Percentiles rank a stretch among this genome's conserved stretches.
Evolutionary conservation across 2,113 vertebrate genomes (phyloP).

Genomic region (Carettochelys insculpta): DNA sequence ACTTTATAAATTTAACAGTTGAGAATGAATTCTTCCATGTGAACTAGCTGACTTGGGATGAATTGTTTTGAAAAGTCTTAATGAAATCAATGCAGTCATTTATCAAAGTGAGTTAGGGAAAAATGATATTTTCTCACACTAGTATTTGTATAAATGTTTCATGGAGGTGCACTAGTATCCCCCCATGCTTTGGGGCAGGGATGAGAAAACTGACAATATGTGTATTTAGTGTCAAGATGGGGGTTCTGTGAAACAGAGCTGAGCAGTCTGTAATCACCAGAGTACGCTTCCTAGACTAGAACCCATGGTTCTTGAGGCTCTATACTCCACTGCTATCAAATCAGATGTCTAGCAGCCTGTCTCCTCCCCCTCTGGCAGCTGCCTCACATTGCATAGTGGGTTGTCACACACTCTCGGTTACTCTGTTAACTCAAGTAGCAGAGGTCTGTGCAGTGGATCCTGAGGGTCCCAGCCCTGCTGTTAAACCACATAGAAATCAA

Average conservation of each 20-base stretch:
- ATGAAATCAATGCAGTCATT: background rate
- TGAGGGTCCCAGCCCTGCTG: background rate
- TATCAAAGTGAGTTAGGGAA: background rate
- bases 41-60: background rate
- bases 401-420: background rate
- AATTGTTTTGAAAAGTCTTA: background rate
- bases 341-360: background rate
- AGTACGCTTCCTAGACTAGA: background rate
- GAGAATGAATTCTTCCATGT: background rate
- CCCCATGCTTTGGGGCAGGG: background rate
- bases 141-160: background rate
- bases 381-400: background rate
- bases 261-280: background rate
- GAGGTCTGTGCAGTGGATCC: background rate
- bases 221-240: background rate
- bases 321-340: background rate
- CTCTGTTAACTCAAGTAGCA: background rate
- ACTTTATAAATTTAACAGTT: background rate
- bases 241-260: background rate
- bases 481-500: background rate
- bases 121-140: background rate
- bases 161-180: background rate
- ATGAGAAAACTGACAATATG: background rate
- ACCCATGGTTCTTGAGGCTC: background rate
- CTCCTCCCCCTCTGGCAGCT: background rate